These are phyloP conservation scores for Suncus etruscus DNA, from an alignment of 2,113 vertebrate species.

Conservation along the genomic window DNA sequence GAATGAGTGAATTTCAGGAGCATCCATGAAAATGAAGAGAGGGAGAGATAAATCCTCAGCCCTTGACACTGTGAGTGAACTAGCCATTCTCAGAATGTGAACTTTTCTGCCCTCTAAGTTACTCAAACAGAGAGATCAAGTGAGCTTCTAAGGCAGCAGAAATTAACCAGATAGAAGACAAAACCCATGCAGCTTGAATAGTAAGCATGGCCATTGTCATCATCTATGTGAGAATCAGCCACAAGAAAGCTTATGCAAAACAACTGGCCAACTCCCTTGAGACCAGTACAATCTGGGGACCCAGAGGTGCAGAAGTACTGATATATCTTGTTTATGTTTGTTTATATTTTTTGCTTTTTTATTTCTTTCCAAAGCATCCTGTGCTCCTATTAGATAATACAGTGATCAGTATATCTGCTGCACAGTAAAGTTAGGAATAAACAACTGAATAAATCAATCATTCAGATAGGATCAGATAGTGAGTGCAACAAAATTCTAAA, in stretches of 20 bases:
- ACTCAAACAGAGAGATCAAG: not conserved
- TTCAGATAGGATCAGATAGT: not conserved
- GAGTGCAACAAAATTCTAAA: not conserved
- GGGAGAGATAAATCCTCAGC: not conserved
- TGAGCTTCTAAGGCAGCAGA: not conserved
- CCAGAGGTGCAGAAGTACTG: not conserved
- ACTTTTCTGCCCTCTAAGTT: not conserved
- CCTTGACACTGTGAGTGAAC: too few species aligned
- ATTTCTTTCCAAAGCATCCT: not conserved
- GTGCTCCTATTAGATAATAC: not conserved
- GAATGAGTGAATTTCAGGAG: not conserved
- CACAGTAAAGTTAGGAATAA: not conserved
- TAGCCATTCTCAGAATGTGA: not conserved
- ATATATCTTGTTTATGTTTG: not conserved
- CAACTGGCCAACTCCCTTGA: not conserved
- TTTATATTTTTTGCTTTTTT: not conserved
- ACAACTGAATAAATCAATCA: not conserved
- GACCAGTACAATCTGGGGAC: not conserved
- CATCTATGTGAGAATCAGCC: not conserved
- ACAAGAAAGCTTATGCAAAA: not conserved
- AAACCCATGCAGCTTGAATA: not conserved
- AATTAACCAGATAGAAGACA: not conserved
- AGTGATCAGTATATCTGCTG: not conserved
- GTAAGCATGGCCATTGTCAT: not conserved
- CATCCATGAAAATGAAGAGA: not conserved